Evolutionary conservation across 1,140 invertebrate species (phyloP), one percentile per base, ranked within the genome.

Genomic region (Neodiprion lecontei): DNA sequence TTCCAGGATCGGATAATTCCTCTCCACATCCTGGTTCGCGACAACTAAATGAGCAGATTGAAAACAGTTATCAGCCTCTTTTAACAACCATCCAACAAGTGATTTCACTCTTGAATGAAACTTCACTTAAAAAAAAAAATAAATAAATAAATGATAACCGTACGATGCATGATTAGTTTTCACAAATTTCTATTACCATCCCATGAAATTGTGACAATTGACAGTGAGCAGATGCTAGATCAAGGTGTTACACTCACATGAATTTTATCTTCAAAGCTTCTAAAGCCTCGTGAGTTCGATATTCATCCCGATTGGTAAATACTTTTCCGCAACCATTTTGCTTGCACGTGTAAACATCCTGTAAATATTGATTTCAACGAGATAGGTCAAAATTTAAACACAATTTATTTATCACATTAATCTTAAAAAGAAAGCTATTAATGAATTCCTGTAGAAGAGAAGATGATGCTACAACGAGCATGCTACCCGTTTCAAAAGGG

Each of bases 261-360:
- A 88, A 88, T 79, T 83, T 82, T 67, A 88, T 88, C 75, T 88
- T 88, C 23, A 88, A 77, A 72, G 85, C 80, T 72, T 88, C 87
- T 7, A 88, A 65, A 48, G 82, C 82, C 48, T 88, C 87, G n/a
- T 88, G 87, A 3, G 83, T 87, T 72, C 85, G 85, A 53, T 84
- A 88, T 77, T 88, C 86, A 74, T 88, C 87, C 72, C 85, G 86
- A 81, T 86, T 88, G 0, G 84, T 86, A 70, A 88, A 88, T 77
- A 87, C 84, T 69, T 88, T 88, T 0, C 86, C 86, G 48, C 87
- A 88, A 65, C 86, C 87, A 69, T 82, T 79, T 78, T 88, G 86
- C 69, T 88, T 87, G 67, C 87, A 88, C 49, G 84, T 87, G 61
- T 88, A 88, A 75, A 88, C 73, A 76, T 88, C 87, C 87, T 88